Evolutionary conservation across 30 jellyfish, hydroid and myxozoan species (phyloP).

Genomic region (Aurelia coerulea): DNA sequence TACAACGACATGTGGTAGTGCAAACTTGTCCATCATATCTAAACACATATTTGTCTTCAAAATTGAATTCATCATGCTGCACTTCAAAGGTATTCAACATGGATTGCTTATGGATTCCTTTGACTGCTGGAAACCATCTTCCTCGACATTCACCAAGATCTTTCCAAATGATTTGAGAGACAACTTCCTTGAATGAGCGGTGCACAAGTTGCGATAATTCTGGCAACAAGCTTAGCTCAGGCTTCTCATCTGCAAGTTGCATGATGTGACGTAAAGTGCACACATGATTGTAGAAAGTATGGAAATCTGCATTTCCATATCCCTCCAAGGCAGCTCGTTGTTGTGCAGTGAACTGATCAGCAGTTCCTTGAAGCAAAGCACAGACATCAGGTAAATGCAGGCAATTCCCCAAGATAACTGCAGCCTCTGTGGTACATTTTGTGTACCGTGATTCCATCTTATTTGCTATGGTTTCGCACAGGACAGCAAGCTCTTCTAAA

Average conservation of each 20-base stretch:
- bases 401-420: constrained; percentile 35
- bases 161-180: constrained; percentile 24
- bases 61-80: constrained; percentile 7
- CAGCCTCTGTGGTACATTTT: constrained; percentile 34
- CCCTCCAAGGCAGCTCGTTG: constrained; percentile 35
- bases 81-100: neutral
- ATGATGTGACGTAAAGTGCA: constrained; percentile 37
- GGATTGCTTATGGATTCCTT: constrained; percentile 5
- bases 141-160: constrained; percentile 19
- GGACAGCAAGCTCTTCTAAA: constrained; percentile 12
- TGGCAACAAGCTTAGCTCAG: constrained; percentile 7
- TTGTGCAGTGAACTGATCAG: constrained; percentile 14
- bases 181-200: constrained; percentile 26
- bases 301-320: constrained; percentile 29
- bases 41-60: constrained; percentile 10
- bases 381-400: constrained; percentile 33
- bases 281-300: constrained; percentile 7
- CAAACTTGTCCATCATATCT: neutral
- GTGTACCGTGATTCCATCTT: constrained; percentile 34
- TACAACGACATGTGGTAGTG: neutral
- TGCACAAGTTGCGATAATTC: constrained; percentile 7
- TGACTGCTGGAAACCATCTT: constrained; percentile 12
- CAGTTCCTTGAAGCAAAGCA: constrained; percentile 35
- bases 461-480: constrained; percentile 35
- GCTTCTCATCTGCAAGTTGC: constrained; percentile 39